A percentile compares a stretch with the other conserved stretches of the same genome.
These are phyloP conservation scores for Portevinia maculata DNA, from an alignment of 2,888 invertebrate species.

Conservation along the genomic window DNA sequence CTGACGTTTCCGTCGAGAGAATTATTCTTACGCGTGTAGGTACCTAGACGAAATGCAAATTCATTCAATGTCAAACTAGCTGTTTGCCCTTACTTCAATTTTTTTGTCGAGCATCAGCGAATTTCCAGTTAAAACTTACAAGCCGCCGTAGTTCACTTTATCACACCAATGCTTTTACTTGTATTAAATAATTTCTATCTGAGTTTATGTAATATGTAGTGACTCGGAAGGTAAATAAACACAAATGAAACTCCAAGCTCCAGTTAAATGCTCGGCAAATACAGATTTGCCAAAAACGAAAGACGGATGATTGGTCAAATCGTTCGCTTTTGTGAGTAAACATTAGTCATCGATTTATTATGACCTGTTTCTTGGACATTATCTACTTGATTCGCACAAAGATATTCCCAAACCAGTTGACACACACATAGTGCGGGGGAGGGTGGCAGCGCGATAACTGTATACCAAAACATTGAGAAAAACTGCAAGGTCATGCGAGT, in stretches of 20 bases:
- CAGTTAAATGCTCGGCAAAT: conserved; percentile 31
- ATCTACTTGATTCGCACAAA: conserved; percentile 21
- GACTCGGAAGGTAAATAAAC: conserved; percentile 13
- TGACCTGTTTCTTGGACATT: conserved; percentile 35
- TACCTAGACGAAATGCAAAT: neutral
- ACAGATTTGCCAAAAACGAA: neutral
- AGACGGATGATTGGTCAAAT: conserved; percentile 32
- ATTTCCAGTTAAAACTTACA: neutral
- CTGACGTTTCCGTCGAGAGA: neutral
- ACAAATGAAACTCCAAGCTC: conserved; percentile 4
- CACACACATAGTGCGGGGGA: conserved; percentile 5
- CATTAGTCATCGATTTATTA: conserved; percentile 62
- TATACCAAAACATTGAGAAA: conserved; percentile 57
- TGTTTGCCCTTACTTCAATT: neutral
- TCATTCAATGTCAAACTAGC: neutral
- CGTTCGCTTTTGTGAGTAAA: conserved; percentile 34
- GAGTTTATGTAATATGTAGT: conserved; percentile 22
- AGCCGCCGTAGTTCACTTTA: neutral
- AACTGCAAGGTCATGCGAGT: conserved; percentile 60
- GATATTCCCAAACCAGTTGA: conserved; percentile 50
- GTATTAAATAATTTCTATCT: conserved; percentile 20
- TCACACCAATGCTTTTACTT: neutral
- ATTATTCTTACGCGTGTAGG: no score
- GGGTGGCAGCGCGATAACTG: conserved; percentile 26
- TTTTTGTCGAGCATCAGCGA: conserved; percentile 6